Conservation (phyloP, 2,113 vertebrate genomes). For the Aepyceros melampus region DNA sequence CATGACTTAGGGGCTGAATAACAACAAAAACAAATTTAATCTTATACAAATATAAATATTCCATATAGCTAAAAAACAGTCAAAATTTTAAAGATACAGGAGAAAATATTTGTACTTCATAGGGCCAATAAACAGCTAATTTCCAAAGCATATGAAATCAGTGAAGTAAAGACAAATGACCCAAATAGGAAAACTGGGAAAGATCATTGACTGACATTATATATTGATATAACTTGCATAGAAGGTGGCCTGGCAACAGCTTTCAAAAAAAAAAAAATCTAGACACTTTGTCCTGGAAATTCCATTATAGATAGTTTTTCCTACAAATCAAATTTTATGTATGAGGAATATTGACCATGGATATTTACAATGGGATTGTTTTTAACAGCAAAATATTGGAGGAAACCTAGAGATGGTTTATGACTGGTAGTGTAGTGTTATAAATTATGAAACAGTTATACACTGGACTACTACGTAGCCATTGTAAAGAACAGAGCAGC, state of each 20-base stretch:
- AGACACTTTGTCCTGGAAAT: neutral
- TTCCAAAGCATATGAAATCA: neutral
- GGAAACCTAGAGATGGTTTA: neutral
- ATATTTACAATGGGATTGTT: neutral
- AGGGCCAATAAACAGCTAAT: neutral
- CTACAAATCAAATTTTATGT: neutral
- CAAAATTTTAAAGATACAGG: neutral
- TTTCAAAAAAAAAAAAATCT: neutral
- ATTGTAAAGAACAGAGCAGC: neutral
- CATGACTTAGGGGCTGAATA: neutral
- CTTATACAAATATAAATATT: neutral
- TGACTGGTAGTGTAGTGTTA: neutral
- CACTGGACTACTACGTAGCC: neutral
- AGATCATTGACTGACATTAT: neutral
- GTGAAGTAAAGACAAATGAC: neutral
- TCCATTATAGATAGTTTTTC: neutral
- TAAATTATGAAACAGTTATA: neutral
- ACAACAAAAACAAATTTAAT: neutral
- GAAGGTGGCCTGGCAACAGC: neutral
- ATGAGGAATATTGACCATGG: neutral
- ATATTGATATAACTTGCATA: too few species aligned
- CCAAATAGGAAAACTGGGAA: neutral
- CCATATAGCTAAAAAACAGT: neutral
- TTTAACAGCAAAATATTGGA: neutral
- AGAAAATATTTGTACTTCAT: neutral